Base-by-base conservation (phyloP, 2,113 vertebrate species). In the Equus quagga region DNA sequence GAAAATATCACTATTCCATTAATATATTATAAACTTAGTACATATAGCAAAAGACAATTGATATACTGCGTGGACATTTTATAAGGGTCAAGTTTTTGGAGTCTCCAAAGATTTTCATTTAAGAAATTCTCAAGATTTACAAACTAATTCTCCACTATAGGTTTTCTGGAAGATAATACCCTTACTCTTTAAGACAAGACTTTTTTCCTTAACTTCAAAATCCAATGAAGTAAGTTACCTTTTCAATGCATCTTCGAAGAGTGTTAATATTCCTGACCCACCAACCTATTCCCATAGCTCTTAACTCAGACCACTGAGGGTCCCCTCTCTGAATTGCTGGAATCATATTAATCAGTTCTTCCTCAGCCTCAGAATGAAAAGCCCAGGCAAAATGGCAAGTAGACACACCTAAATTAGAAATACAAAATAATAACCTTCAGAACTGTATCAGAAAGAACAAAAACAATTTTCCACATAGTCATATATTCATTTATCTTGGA, bases 331-430 rank as follows among this genome's bases (percentile, higher is more conserved):
- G 99, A 99, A 99, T 99, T 75, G 99, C 99, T 8, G 99, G 99
- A 97, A 99, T 99, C 99, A 99, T 99, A 98, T 99, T 99, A 96
- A 99, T 99, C 98, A 99, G 91, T 98, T 99, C 99, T 96, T 99
- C 99, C 93, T 99, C 99, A 1, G 99, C 99, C 97, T 99, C 99
- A 0, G 99, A 99, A 97, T 99, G 99, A 98, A 99, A 99, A 82
- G 99, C 99, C 99, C 99, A 99, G 6, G 99, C 99, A 98, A 99
- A 99, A 98, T 99, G 99, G 98, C 99, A 99, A 0, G 99, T 99
- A 36, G 99, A 99, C 19, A 99, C 98, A 65, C 99, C 99, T 99
- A 97, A 86, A 98, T 18, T 91, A 58, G 46, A 93, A 93, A 97
- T 19, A 92, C 1, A 91, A 89, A 93, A 81, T 36, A 95, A 80